These are phyloP conservation scores for Aelia acuminata DNA, from an alignment of 2,888 invertebrate genomes.

Conservation along the genomic window DNA sequence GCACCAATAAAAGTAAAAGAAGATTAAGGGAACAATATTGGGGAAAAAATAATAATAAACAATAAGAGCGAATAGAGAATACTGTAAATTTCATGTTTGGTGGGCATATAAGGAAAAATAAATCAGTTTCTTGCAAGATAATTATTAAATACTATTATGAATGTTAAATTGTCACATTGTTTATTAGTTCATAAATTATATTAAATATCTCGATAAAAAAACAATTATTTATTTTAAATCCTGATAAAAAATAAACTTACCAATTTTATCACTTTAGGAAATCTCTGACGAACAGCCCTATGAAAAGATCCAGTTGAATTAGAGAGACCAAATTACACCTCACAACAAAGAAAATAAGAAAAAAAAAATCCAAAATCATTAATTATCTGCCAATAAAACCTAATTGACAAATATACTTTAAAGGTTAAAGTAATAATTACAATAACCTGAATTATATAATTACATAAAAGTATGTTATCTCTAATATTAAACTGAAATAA, in stretches of 20 bases:
- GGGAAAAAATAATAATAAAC: too few relatives aligned
- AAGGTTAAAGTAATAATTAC: neutral
- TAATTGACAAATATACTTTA: neutral
- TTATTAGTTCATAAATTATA: neutral
- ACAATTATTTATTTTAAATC: neutral
- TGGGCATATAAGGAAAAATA: too few relatives aligned
- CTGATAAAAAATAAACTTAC: slow-evolving; percentile 74
- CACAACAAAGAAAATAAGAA: slow-evolving; percentile 71
- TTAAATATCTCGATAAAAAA: too few relatives aligned
- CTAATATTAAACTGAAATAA: neutral
- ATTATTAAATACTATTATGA: neutral
- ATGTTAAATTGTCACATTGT: neutral
- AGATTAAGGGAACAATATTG: too few relatives aligned
- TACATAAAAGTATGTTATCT: neutral
- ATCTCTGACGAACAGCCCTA: slow-evolving; percentile 91
- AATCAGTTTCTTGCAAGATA: neutral
- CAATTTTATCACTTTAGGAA: slow-evolving; percentile 88
- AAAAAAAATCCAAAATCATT: slow-evolving; percentile 45
- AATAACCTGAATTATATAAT: neutral
- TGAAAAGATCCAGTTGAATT: slow-evolving; percentile 69
- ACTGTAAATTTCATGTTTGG: too few relatives aligned
- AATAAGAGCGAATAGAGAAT: too few relatives aligned
- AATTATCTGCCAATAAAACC: neutral
- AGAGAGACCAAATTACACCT: slow-evolving; percentile 29
- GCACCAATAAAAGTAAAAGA: too few relatives aligned